These are phyloP conservation scores for Caenorhabditis remanei DNA, from an alignment of 1,140 invertebrate genomes.

Conservation along the genomic window DNA sequence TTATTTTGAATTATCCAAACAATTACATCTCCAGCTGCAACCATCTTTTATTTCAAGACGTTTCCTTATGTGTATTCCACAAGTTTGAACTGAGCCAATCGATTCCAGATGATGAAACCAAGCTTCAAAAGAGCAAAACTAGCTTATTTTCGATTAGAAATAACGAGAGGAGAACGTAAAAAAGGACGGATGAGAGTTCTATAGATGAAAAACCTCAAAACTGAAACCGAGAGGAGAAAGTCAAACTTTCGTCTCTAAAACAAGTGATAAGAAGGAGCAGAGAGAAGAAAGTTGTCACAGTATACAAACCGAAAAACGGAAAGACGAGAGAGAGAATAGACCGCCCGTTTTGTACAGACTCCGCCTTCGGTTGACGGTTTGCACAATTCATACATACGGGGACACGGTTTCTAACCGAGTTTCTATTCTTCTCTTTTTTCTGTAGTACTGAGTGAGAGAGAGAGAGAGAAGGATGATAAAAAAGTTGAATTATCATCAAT, in stretches of 20 bases:
- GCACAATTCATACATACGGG: neutral
- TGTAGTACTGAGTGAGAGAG: neutral
- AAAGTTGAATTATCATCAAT: constrained; percentile 25
- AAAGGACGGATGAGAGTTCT: neutral
- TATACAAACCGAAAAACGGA: neutral
- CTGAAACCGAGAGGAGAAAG: neutral
- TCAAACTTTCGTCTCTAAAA: neutral
- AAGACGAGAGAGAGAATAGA: neutral
- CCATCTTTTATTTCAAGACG: constrained; percentile 30
- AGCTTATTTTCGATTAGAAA: neutral
- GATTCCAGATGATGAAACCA: neutral
- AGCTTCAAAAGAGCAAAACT: neutral
- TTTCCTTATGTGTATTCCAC: neutral
- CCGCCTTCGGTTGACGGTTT: constrained; percentile 4
- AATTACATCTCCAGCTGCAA: constrained; percentile 46
- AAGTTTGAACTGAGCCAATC: neutral
- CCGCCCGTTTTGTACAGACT: constrained; percentile 1
- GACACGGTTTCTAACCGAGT: neutral
- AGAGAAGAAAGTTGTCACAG: constrained; percentile 3
- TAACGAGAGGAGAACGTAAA: neutral
- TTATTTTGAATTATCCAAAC: constrained; percentile 51
- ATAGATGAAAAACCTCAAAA: neutral
- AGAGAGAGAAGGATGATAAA: neutral
- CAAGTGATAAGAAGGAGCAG: constrained; percentile 16
- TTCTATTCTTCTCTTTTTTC: neutral